These are phyloP conservation scores for Melanerpes aurifrons DNA, from an alignment of 2,113 vertebrate species.

Conservation along the genomic window DNA sequence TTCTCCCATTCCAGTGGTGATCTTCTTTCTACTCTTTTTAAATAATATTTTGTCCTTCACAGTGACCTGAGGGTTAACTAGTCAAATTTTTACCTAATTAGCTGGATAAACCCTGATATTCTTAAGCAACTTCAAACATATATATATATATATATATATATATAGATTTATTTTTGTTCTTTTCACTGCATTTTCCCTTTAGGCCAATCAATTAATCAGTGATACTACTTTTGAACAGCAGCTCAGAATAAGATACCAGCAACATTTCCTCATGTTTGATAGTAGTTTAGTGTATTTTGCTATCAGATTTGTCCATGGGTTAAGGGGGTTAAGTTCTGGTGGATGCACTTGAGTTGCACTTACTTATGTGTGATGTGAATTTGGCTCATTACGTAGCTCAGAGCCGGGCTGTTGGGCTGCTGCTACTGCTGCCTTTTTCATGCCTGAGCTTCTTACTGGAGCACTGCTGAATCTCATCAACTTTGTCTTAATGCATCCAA, in stretches of 20 bases:
- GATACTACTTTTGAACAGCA: conserved; percentile 6
- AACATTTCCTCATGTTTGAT: conserved; percentile 1
- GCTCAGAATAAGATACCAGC: conserved; percentile 32
- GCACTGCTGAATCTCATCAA: background rate
- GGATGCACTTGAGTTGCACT: background rate
- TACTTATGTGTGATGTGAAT: background rate
- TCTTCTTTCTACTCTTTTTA: background rate
- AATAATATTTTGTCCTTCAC: conserved; percentile 2
- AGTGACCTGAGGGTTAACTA: background rate
- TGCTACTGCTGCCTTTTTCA: background rate
- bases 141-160: no score
- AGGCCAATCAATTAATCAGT: conserved; percentile 64
- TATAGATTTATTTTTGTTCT: conserved; percentile 58
- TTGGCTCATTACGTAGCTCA: background rate
- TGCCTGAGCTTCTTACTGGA: background rate
- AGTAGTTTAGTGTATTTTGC: background rate
- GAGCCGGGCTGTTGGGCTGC: background rate
- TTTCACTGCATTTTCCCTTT: conserved; percentile 41
- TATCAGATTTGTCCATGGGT: background rate
- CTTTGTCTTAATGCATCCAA: background rate
- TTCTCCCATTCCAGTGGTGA: background rate
- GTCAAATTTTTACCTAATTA: conserved; percentile 30
- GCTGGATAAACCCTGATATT: background rate
- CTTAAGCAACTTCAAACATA: conserved; percentile 19
- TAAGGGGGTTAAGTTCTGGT: background rate